These are phyloP conservation scores for Cydia strobilella DNA, from an alignment of 1,140 invertebrate genomes.

Conservation along the genomic window DNA sequence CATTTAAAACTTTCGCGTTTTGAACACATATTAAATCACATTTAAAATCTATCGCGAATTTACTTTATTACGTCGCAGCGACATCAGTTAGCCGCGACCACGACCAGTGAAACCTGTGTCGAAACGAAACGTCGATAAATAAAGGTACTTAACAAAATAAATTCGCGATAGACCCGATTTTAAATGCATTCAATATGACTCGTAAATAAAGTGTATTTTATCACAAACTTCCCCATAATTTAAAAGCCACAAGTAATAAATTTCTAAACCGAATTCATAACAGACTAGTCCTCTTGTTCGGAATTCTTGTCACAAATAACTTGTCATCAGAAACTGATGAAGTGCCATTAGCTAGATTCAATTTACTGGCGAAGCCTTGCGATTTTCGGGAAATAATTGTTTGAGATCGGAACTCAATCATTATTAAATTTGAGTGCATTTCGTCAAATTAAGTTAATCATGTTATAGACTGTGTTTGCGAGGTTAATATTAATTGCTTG, in stretches of 20 bases:
- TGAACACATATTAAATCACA: too few species aligned
- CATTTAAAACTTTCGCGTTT: too few species aligned
- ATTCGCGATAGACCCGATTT: too few species aligned
- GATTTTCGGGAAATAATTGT: slow-evolving; percentile 13
- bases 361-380: background rate
- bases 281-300: background rate
- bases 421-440: slow-evolving; percentile 23
- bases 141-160: too few species aligned
- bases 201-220: background rate
- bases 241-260: background rate
- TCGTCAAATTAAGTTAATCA: slow-evolving; percentile 7
- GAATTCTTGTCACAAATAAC: slow-evolving; percentile 2
- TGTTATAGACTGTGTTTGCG: background rate
- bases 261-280: background rate
- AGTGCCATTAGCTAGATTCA: slow-evolving; percentile 10
- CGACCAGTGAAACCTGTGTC: too few species aligned
- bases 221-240: background rate
- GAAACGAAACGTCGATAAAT: too few species aligned
- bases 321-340: slow-evolving; percentile 1
- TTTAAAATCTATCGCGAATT: too few species aligned
- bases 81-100: too few species aligned
- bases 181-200: background rate
- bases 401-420: slow-evolving; percentile 20
- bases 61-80: too few species aligned
- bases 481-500: background rate